Base-by-base conservation (phyloP, 2,113 vertebrate genomes). In the Elephas maximus region DNA sequence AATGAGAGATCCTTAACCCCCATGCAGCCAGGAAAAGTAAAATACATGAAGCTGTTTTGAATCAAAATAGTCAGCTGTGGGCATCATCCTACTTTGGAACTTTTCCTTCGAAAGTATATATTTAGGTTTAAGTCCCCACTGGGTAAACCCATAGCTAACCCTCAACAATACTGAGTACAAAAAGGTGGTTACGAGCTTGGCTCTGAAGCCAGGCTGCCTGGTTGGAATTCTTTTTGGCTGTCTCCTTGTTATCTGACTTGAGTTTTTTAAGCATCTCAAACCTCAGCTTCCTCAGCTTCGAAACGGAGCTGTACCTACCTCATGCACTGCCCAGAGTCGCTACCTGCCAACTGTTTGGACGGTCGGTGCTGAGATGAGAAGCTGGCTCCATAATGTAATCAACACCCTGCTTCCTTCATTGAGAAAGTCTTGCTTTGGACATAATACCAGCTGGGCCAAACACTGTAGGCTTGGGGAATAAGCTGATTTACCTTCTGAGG, bases 31-130 rank as follows among this genome's bases (percentile, higher is more conserved):
- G 73, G 44, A 63, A 83, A 71, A 78, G 24, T 17, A 51, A 89
- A 71, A 51, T 4, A 18, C 8, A 53, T 0, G 3, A 26, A 69
- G 74, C 79, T 87, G 62, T 57, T 67, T 1, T 62, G 37, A 65
- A n/a, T 85, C 85, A 86, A 90, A 82, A 28, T 44, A 6, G n/a
- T 28, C 41, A 3, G 18, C 9, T 48, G n/a, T 3, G 6, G 78
- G 9, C 74, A 48, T 79, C 62, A 28, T 63, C 86, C 62, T 93
- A 48, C 69, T 57, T 57, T 67, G 91, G 65, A 26, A 78, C 23
- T 71, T 94, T 96, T 53, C 84, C 62, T 88, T 81, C 80, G 82
- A 84, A 86, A 96, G 45, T 1, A 88, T 23, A 71, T 1, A 67
- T 26, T 26, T 24, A 26, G 20, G 44, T 24, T 28, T 65, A 53